A percentile compares a stretch with the other conserved stretches of the same genome.
phyloP scores from a whole-genome alignment of 2,797 vertebrate genomes.

The Sphenopsis melanotis region DNA sequence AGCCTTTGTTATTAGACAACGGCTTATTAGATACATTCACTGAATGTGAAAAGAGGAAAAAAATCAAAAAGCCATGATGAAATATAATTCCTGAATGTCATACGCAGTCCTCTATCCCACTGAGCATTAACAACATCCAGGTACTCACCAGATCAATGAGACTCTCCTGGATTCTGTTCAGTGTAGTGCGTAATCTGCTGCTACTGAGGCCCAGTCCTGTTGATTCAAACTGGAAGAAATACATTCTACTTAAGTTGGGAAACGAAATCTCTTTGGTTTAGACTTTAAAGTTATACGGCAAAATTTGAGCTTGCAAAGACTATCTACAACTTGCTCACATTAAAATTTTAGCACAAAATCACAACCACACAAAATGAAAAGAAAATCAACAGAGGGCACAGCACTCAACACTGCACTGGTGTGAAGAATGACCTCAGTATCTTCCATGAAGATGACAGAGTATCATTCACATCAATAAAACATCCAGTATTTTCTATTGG shows the following conservation, averaged over 20 bases:
- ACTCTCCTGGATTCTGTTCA: slow-evolving; percentile 96
- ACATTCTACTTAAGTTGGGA: background rate
- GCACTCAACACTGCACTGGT: background rate
- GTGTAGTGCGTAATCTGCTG: slow-evolving; percentile 93
- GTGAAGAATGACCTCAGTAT: background rate
- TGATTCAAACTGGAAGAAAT: slow-evolving; percentile 88
- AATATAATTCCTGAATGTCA: background rate
- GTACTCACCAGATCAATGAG: slow-evolving; percentile 93
- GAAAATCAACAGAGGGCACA: background rate
- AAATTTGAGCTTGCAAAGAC: background rate
- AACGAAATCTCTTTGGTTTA: background rate
- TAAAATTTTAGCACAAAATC: background rate
- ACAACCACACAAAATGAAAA: background rate
- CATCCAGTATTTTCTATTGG: background rate
- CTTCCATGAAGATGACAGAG: slow-evolving; percentile 11
- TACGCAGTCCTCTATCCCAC: background rate
- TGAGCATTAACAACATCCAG: background rate
- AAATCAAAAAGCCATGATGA: background rate
- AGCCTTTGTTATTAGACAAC: background rate
- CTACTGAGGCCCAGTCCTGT: slow-evolving; percentile 94
- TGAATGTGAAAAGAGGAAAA: background rate
- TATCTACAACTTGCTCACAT: background rate
- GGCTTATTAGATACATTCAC: background rate
- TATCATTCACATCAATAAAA: background rate
- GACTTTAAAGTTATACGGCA: background rate